Conservation (phyloP, 2,113 vertebrate genomes). For the Sminthopsis crassicaudata region DNA sequence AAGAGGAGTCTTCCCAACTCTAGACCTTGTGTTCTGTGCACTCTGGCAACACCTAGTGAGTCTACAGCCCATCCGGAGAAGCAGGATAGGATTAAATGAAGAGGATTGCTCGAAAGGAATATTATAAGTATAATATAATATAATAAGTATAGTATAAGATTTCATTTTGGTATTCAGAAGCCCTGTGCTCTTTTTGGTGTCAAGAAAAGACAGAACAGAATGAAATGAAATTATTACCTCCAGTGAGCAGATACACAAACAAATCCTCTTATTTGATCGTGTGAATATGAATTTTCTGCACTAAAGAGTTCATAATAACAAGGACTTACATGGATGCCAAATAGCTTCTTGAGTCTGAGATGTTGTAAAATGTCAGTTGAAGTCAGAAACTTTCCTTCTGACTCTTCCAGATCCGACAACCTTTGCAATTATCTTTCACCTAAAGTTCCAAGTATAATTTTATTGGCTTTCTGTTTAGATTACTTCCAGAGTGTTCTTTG, state of each 20-base stretch:
- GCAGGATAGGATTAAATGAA: background rate
- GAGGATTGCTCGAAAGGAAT: background rate
- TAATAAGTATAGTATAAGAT: background rate
- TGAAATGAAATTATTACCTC: background rate
- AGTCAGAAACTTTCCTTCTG: slow-evolving; percentile 44
- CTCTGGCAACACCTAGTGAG: no score
- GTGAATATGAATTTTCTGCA: background rate
- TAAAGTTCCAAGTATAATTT: background rate
- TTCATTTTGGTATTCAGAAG: background rate
- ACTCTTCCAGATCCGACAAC: background rate
- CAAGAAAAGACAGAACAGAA: background rate
- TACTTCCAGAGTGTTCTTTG: slow-evolving; percentile 96
- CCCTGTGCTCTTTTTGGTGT: background rate
- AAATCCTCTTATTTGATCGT: background rate
- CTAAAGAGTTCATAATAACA: rapidly evolving
- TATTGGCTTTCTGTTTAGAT: slow-evolving; percentile 86
- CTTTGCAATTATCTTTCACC: background rate
- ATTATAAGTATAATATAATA: background rate
- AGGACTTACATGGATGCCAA: background rate
- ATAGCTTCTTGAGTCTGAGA: slow-evolving; percentile 14
- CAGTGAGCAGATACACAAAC: background rate
- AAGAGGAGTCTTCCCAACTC: no score
- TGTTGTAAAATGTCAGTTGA: slow-evolving; percentile 19
- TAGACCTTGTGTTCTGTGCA: no score
- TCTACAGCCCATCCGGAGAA: background rate